Evolutionary conservation across 1,140 invertebrate genomes (phyloP), one percentile per base, ranked within the genome.

Genomic region (Babylonia areolata): DNA sequence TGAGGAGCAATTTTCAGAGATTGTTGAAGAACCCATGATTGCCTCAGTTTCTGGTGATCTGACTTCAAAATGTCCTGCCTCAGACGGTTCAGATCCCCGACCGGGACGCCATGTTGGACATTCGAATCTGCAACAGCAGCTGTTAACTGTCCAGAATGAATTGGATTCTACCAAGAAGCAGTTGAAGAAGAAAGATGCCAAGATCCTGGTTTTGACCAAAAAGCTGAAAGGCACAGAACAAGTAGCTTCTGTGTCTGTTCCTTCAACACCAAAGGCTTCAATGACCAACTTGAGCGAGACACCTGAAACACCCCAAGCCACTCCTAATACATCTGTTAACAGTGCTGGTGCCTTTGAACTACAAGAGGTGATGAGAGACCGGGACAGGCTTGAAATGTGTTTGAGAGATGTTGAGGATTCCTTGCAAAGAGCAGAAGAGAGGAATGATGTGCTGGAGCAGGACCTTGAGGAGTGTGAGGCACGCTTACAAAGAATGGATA

Each of bases 141-240:
- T 84, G 33, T 42, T 37, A 17, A 11, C 37, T 12, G 2, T 46
- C n/a, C 73, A 75, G 33, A 64, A 82, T 42, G 88, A 88, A 69
- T 42, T 88, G n/a, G 35, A 75, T 15, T 40, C 23, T 1, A 12
- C 85, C 6, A 85, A 46, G 28, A 88, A 87, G 71, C 73, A 82
- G 33, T 11, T 88, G 1, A 88, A 85, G 42, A 87, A 83, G 33
- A 88, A 87, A 85, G 88, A 88, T 79, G 85, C 85, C n/a, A 75
- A 71, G 58, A n/a, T 88, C 2, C 35, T 85, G 37, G 35, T 80
- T 42, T 23, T 75, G 17, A 86, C 51, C 20, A 88, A 86, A 40
- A 88, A 86, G 40, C 40, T 88, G 11, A 71, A 73, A n/a, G 75
- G 64, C 33, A 2, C 40, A 33, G 82, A 75, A 35, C 23, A 1